A percentile compares a stretch with the other conserved stretches of the same genome.
These are phyloP conservation scores for Poliocrania exsul DNA, from an alignment of 2,797 vertebrate genomes.

Conservation along the genomic window DNA sequence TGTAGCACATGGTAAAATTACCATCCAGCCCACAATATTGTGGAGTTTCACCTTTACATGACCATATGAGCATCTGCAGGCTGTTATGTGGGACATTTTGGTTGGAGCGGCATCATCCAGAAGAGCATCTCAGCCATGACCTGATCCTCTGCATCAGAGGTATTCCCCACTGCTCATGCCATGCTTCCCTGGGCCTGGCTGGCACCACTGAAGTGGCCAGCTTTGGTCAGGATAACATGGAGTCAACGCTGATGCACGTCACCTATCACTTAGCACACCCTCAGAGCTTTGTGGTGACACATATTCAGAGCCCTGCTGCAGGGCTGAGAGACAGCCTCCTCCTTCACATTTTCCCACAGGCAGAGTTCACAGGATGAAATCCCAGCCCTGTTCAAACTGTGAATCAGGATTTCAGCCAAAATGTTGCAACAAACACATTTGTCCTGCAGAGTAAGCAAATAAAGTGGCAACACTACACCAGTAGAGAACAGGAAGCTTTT, in stretches of 20 bases:
- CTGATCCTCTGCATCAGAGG: background rate
- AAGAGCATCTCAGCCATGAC: background rate
- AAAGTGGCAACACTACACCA: background rate
- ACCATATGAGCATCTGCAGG: background rate
- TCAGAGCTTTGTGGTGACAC: background rate
- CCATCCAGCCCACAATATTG: background rate
- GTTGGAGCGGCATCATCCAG: background rate
- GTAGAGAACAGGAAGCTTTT: slow-evolving; percentile 46
- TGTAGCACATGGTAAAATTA: background rate
- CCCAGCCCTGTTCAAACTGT: background rate
- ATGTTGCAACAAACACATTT: slow-evolving; percentile 17
- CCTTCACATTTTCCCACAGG: background rate
- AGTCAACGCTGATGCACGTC: background rate
- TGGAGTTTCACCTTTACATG: background rate
- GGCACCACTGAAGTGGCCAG: background rate
- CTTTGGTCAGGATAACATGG: background rate
- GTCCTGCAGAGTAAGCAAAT: slow-evolving; percentile 30
- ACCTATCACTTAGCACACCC: background rate
- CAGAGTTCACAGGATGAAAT: background rate
- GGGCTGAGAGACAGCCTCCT: background rate
- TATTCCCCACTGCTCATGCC: background rate
- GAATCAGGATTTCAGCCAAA: slow-evolving; percentile 4
- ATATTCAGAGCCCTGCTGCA: background rate
- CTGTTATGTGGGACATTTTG: background rate
- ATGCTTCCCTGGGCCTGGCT: background rate